phyloP scores from a whole-genome alignment of 2,797 vertebrate species.

The Melopsittacus undulatus region DNA sequence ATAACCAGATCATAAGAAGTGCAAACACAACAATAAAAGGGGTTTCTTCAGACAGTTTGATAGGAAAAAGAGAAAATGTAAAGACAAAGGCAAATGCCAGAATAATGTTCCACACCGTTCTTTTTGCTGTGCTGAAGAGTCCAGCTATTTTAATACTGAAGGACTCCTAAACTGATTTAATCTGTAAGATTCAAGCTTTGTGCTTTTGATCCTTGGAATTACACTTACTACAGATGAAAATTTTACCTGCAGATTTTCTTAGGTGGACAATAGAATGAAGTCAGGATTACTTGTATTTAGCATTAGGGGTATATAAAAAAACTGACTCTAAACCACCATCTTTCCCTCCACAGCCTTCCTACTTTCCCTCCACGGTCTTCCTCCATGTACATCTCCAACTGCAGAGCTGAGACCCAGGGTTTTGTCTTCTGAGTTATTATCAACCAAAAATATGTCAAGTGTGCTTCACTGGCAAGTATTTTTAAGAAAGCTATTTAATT shows the following conservation, averaged over 20 bases:
- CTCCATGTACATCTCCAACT: background rate
- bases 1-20: background rate
- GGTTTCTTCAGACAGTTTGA: background rate
- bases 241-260: background rate
- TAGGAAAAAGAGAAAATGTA: background rate
- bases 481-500: conserved; percentile 39
- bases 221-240: background rate
- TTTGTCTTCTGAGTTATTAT: background rate
- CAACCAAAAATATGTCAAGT: background rate
- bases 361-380: background rate
- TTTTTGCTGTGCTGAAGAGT: background rate
- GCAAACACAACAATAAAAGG: background rate
- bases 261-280: background rate
- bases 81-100: background rate
- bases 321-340: background rate
- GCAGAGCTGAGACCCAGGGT: background rate
- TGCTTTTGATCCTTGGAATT: background rate
- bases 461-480: background rate
- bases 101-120: background rate
- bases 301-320: background rate
- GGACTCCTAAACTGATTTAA: background rate
- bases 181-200: background rate
- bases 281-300: background rate
- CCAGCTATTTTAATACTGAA: background rate
- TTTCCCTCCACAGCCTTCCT: background rate